Evolutionary conservation across 1,140 invertebrate genomes (phyloP).

Genomic region (Polyergus mexicanus): DNA sequence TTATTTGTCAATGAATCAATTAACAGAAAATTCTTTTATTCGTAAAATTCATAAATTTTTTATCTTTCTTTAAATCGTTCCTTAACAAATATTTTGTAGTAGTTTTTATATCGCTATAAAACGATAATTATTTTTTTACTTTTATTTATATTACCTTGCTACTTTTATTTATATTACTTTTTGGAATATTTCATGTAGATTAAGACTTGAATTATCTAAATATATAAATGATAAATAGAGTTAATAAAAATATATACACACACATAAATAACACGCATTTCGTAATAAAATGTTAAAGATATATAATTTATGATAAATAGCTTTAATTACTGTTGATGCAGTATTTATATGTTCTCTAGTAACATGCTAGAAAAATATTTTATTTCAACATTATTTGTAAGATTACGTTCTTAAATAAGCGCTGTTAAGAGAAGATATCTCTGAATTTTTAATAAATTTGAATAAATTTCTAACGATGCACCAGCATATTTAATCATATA

Average conservation of each 20-base stretch:
- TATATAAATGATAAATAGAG: too few relatives aligned
- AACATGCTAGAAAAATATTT: neutral
- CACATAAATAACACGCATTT: too few relatives aligned
- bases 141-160: too few relatives aligned
- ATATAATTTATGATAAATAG: neutral
- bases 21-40: neutral
- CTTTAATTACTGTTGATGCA: neutral
- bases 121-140: too few relatives aligned
- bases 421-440: neutral
- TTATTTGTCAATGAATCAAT: neutral
- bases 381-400: neutral
- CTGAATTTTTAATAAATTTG: neutral
- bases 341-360: neutral
- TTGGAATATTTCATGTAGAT: neutral
- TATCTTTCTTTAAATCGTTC: too few relatives aligned
- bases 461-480: neutral
- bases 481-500: neutral
- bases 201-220: neutral
- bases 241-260: too few relatives aligned
- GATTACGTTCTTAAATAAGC: neutral
- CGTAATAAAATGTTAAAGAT: neutral
- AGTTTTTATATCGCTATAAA: too few relatives aligned
- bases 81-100: too few relatives aligned
- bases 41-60: neutral
- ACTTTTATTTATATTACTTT: neutral